These are phyloP conservation scores for Anadara kagoshimensis DNA, from an alignment of 1,140 invertebrate genomes.

Conservation along the genomic window DNA sequence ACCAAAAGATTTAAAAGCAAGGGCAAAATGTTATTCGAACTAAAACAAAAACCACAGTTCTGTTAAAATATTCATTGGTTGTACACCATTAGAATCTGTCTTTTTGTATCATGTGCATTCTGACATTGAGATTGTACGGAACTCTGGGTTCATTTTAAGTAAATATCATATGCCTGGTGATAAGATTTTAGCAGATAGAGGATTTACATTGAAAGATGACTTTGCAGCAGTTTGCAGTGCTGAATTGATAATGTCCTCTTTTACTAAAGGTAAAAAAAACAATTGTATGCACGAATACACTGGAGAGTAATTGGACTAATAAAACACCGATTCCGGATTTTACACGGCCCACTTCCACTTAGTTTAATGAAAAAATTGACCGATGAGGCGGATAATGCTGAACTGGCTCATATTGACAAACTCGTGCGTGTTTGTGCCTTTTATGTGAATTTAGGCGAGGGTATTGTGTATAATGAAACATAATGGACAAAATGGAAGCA, in stretches of 20 bases:
- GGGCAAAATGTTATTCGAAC: conserved; percentile 35
- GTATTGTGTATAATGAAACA: conserved; percentile 16
- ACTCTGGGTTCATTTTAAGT: conserved; percentile 26
- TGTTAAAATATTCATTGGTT: conserved; percentile 44
- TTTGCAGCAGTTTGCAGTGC: conserved; percentile 37
- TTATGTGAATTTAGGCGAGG: conserved; percentile 9
- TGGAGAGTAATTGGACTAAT: conserved; percentile 45
- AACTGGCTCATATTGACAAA: conserved; percentile 15
- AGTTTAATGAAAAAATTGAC: conserved; percentile 2
- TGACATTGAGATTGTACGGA: conserved; percentile 38
- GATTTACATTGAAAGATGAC: conserved; percentile 43
- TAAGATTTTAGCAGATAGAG: conserved; percentile 41
- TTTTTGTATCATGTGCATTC: conserved; percentile 46
- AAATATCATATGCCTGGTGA: conserved; percentile 30
- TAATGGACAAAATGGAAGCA: too few species aligned
- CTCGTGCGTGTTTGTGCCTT: conserved; percentile 9
- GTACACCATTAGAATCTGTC: conserved; percentile 38
- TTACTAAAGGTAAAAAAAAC: conserved; percentile 49
- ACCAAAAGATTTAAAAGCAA: conserved; percentile 29
- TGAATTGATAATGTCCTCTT: conserved; percentile 36
- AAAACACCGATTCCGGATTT: conserved; percentile 34
- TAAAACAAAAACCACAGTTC: conserved; percentile 45
- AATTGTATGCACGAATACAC: conserved; percentile 46
- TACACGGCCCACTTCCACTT: conserved; percentile 23
- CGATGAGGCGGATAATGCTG: not conserved